Evolutionary conservation across 2,113 vertebrate species (phyloP).

Genomic region (Phrynocephalus versicolor): DNA sequence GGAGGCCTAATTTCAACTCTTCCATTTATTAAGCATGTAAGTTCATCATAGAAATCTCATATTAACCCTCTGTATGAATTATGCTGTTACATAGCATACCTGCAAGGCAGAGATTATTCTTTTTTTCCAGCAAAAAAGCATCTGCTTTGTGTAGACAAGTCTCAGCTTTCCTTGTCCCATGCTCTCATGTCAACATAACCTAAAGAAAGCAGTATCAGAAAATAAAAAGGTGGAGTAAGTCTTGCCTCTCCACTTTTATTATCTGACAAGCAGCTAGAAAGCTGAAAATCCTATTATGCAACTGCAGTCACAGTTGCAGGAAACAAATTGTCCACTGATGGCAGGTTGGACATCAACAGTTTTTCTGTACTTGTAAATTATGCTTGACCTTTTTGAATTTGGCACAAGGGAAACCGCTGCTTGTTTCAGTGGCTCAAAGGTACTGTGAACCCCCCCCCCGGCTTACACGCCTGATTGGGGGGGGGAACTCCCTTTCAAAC

Average conservation of each 20-base stretch:
- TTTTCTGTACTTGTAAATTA: constrained; percentile 1
- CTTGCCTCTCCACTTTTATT: too few relatives aligned
- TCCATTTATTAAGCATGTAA: neutral
- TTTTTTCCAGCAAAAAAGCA: neutral
- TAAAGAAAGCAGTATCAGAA: neutral
- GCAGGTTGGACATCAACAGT: neutral
- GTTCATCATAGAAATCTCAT: too few relatives aligned
- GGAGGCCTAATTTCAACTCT: neutral
- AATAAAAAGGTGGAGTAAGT: neutral
- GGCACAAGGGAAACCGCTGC: too few relatives aligned
- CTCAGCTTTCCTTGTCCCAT: neutral
- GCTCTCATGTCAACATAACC: neutral
- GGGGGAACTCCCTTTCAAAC: too few relatives aligned
- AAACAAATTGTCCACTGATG: neutral
- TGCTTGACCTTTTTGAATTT: too few relatives aligned
- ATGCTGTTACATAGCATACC: neutral
- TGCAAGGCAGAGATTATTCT: neutral
- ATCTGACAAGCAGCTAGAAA: neutral
- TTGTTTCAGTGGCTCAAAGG: too few relatives aligned
- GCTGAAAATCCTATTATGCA: neutral
- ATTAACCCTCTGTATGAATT: too few relatives aligned
- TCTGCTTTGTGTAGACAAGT: too few relatives aligned
- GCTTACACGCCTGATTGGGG: too few relatives aligned
- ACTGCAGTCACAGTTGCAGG: neutral
- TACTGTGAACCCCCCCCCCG: too few relatives aligned